These are phyloP conservation scores for Sebastes kiyomatsui DNA, from an alignment of 2,797 vertebrate species.

Conservation along the genomic window DNA sequence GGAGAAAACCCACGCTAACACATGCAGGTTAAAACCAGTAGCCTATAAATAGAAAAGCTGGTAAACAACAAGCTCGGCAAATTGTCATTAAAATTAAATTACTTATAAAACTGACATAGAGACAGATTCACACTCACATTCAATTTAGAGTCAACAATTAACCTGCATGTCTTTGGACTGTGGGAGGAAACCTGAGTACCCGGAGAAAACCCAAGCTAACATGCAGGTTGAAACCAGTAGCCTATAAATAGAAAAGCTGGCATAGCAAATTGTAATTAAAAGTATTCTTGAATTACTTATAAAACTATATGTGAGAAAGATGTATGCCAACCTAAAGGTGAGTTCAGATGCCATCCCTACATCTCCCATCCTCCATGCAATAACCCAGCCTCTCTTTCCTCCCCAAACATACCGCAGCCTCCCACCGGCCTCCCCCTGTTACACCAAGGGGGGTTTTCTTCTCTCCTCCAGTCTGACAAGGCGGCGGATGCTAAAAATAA, in stretches of 20 bases:
- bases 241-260: not conserved
- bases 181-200: no score
- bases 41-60: not conserved
- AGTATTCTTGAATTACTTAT: not conserved
- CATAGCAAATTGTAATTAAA: not conserved
- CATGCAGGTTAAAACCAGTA: not conserved
- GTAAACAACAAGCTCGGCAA: not conserved
- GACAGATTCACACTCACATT: no score
- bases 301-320: not conserved
- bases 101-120: not conserved
- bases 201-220: no score
- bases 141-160: no score
- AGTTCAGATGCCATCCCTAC: not conserved
- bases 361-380: not conserved
- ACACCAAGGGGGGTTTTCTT: slow-evolving; percentile 40
- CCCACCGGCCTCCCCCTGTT: slow-evolving; percentile 32
- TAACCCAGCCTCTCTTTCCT: not conserved
- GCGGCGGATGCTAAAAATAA: slow-evolving; percentile 72
- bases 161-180: no score
- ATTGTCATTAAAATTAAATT: not conserved
- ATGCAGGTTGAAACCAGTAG: not conserved
- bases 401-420: slow-evolving; percentile 32
- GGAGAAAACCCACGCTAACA: no score
- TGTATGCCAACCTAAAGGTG: not conserved
- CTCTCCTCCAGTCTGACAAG: slow-evolving; percentile 67